Percentiles rank a stretch among this genome's conserved stretches.
Conservation (phyloP, 2,797 vertebrate species). For the Sebastes kiyomatsui region DNA sequence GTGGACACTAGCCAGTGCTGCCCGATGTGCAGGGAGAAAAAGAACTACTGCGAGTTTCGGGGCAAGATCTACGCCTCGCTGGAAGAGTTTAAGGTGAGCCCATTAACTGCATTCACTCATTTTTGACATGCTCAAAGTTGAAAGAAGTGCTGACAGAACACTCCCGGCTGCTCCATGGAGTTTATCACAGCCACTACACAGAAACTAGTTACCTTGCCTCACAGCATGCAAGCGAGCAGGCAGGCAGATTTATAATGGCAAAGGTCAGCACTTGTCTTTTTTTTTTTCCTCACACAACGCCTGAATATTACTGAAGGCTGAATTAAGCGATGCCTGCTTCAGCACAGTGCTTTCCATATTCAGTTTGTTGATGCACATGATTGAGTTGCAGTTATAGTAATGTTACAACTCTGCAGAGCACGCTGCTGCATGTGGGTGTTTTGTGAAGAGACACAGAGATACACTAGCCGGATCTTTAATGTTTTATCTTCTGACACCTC, state of each 20-base stretch:
- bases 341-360: constrained; percentile 50
- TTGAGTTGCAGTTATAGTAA: constrained; percentile 34
- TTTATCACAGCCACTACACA: constrained; percentile 62
- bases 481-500: constrained; percentile 45
- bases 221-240: constrained; percentile 57
- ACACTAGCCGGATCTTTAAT: constrained; percentile 9
- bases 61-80: constrained; percentile 93
- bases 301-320: constrained; percentile 57
- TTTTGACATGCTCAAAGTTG: constrained; percentile 50
- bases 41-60: constrained; percentile 96
- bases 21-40: constrained; percentile 95
- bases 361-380: constrained; percentile 45
- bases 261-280: constrained; percentile 76
- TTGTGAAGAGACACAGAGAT: constrained; percentile 32
- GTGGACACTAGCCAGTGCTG: constrained; percentile 98
- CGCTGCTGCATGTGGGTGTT: constrained; percentile 30
- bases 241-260: constrained; percentile 78
- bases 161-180: constrained; percentile 49
- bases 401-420: constrained; percentile 35
- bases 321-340: constrained; percentile 57
- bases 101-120: constrained; percentile 55
- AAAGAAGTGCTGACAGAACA: constrained; percentile 70
- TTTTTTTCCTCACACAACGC: constrained; percentile 51
- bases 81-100: constrained; percentile 97
- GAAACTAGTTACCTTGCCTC: constrained; percentile 55